Evolutionary conservation across 2,797 vertebrate species (phyloP).

Genomic region (Ctenopoma multispine): DNA sequence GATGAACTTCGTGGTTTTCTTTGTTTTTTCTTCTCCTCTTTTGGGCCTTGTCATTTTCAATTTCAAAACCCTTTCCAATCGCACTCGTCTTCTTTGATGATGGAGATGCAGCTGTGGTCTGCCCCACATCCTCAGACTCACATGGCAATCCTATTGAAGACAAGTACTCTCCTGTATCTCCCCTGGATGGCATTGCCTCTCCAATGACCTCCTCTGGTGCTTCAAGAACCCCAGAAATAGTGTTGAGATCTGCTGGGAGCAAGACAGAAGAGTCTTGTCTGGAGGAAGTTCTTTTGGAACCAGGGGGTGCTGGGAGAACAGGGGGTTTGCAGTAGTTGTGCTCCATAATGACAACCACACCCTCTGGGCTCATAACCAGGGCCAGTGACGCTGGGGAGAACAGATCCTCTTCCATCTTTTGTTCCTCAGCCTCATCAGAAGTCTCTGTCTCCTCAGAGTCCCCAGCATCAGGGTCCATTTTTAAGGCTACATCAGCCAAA

Average conservation of each 20-base stretch:
- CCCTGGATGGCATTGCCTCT: constrained; percentile 72
- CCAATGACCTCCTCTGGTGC: constrained; percentile 93
- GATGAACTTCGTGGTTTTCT: constrained; percentile 79
- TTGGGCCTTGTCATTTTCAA: constrained; percentile 78
- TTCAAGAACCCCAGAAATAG: constrained; percentile 89
- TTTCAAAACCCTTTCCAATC: constrained; percentile 60
- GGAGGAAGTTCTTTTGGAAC: constrained; percentile 68
- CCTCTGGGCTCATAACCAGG: constrained; percentile 71
- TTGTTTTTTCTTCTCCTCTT: constrained; percentile 85
- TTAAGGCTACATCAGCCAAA: constrained; percentile 87
- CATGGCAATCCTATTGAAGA: constrained; percentile 61
- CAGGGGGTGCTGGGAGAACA: constrained; percentile 52
- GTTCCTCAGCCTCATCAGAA: constrained; percentile 89
- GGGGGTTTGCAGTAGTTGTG: constrained; percentile 91
- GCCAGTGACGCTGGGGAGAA: constrained; percentile 67
- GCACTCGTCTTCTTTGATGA: constrained; percentile 72
- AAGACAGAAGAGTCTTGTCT: constrained; percentile 76
- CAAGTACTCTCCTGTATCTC: constrained; percentile 69
- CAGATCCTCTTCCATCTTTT: constrained; percentile 79
- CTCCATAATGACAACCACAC: constrained; percentile 85
- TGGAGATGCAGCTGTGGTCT: constrained; percentile 40
- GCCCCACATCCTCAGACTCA: constrained; percentile 71
- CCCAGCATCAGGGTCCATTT: constrained; percentile 81
- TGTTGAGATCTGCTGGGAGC: constrained; percentile 81
- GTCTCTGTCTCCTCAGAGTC: constrained; percentile 90